phyloP scores from a whole-genome alignment of 2,888 invertebrate genomes.

The Uloborus plumipes region DNA sequence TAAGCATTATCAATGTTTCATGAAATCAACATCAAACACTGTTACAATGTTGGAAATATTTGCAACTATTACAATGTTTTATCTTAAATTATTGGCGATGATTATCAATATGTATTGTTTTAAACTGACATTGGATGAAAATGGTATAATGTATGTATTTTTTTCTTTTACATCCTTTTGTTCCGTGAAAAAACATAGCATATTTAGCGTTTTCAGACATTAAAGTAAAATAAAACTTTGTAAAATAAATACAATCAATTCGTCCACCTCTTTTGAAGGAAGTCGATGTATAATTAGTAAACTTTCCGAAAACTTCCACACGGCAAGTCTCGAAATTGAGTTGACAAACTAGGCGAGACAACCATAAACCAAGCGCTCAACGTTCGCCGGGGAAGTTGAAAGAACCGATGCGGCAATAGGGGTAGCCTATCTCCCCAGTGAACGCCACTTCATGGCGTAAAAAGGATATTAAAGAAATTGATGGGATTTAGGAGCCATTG shows the following conservation, averaged over 20 bases:
- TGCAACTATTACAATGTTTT: no score
- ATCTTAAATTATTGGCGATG: no score
- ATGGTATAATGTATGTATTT: no score
- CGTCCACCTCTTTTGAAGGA: not conserved
- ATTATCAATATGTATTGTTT: no score
- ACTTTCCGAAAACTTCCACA: not conserved
- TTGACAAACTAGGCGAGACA: constrained; percentile 15
- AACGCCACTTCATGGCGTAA: constrained; percentile 29
- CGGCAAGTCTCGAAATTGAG: not conserved
- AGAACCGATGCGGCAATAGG: constrained; percentile 26
- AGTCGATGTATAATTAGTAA: not conserved
- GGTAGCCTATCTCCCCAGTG: constrained; percentile 17
- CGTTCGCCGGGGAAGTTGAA: constrained; percentile 24
- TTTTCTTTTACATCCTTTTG: no score
- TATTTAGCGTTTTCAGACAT: no score
- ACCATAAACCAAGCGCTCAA: constrained; percentile 50
- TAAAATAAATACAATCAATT: not conserved
- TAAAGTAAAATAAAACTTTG: no score
- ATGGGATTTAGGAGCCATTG: constrained; percentile 10
- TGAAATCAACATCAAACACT: no score
- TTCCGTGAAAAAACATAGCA: no score
- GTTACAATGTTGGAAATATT: no score
- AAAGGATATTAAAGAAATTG: constrained; percentile 54
- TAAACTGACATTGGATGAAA: no score
- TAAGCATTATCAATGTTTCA: no score